Percentiles rank a stretch among this genome's conserved stretches.
These are phyloP conservation scores for Phania funesta DNA, from an alignment of 2,888 invertebrate species.

Conservation along the genomic window DNA sequence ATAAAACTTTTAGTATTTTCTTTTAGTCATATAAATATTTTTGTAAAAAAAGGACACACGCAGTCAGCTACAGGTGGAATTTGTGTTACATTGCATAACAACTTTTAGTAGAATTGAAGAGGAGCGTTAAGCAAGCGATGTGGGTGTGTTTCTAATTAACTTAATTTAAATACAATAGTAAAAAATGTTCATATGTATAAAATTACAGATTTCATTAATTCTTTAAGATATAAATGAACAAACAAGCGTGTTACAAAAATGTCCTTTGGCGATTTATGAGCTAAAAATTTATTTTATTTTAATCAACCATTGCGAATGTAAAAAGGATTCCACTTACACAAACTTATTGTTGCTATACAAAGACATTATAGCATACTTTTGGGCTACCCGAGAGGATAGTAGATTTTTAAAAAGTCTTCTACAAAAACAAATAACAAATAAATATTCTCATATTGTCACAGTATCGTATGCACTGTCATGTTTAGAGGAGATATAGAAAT, in stretches of 20 bases:
- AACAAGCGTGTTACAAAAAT: slow-evolving; percentile 32
- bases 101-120: too few relatives aligned
- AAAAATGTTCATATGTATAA: too few relatives aligned
- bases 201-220: not conserved
- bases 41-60: not conserved
- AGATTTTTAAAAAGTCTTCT: not conserved
- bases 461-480: slow-evolving; percentile 51
- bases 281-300: slow-evolving; percentile 38
- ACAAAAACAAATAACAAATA: slow-evolving; percentile 27
- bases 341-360: not conserved
- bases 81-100: too few relatives aligned
- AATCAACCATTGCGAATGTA: not conserved
- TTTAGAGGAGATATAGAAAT: not conserved
- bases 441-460: slow-evolving; percentile 52
- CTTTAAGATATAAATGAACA: slow-evolving; percentile 35
- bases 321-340: not conserved
- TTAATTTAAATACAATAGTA: too few relatives aligned
- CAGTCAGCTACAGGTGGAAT: too few relatives aligned
- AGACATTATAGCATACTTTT: slow-evolving; percentile 1
- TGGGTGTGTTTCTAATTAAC: too few relatives aligned
- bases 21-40: not conserved
- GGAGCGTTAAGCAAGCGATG: too few relatives aligned
- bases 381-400: not conserved
- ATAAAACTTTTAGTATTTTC: slow-evolving; percentile 25
- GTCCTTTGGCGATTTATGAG: slow-evolving; percentile 50